A percentile compares a stretch with the other conserved stretches of the same genome.
These are phyloP conservation scores for Vanacampus margaritifer DNA, from an alignment of 2,113 vertebrate genomes.

Conservation along the genomic window DNA sequence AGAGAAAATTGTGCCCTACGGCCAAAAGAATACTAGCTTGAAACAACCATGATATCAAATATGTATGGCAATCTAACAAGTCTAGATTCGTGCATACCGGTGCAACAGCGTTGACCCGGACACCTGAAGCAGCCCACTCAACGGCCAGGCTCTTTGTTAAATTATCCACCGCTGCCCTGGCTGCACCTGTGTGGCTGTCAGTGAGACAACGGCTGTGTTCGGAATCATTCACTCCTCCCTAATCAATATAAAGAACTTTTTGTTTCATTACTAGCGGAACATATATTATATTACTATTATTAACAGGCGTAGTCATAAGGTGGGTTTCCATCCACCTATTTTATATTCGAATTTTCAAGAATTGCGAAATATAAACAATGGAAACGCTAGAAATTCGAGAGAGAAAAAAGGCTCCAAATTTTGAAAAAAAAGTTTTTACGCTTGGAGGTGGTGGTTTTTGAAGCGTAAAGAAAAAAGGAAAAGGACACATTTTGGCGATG, in stretches of 20 bases:
- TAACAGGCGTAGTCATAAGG: no score
- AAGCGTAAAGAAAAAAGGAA: no score
- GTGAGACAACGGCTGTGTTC: conserved; percentile 3
- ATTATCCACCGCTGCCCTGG: conserved; percentile 85
- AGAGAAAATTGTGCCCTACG: conserved; percentile 82
- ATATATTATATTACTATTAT: no score
- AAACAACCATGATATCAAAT: not conserved
- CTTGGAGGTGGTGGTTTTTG: no score
- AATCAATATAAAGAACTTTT: not conserved
- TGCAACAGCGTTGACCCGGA: conserved; percentile 84
- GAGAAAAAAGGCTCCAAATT: no score
- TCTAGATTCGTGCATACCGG: conserved; percentile 71
- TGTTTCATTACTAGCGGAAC: not conserved
- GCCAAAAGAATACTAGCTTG: not conserved
- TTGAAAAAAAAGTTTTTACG: no score
- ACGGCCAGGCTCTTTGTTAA: conserved; percentile 86
- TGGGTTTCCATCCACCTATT: no score
- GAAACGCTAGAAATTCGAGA: no score
- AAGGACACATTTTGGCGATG: no score
- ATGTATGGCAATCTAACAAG: not conserved
- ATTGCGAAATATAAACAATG: no score
- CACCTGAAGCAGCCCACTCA: conserved; percentile 84
- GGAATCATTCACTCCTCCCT: not conserved
- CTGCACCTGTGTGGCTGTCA: conserved; percentile 84
- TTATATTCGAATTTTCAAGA: no score